These are phyloP conservation scores for Geotrypetes seraphini DNA, from an alignment of 2,797 vertebrate species.

Conservation along the genomic window DNA sequence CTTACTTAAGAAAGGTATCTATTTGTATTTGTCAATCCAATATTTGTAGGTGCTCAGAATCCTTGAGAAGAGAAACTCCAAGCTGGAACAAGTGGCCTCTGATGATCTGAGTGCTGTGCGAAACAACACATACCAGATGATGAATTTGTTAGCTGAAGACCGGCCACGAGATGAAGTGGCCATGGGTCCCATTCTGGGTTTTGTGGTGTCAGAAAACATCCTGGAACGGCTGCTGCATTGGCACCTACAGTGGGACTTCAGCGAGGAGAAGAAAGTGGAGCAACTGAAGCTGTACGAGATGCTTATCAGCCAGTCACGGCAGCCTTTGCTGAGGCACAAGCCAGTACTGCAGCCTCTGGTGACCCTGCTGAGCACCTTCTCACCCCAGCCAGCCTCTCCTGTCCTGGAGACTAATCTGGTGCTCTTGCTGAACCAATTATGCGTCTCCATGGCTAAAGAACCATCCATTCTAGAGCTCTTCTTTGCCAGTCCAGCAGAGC, in stretches of 20 bases:
- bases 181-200: constrained; percentile 76
- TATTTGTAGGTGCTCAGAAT: constrained; percentile 85
- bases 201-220: constrained; percentile 73
- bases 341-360: constrained; percentile 76
- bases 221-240: constrained; percentile 77
- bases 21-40: no score
- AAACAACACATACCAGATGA: constrained; percentile 92
- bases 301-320: constrained; percentile 85
- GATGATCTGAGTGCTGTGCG: constrained; percentile 86
- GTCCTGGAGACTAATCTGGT: constrained; percentile 79
- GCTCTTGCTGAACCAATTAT: constrained; percentile 89
- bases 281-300: constrained; percentile 93
- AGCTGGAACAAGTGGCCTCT: constrained; percentile 41
- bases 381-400: constrained; percentile 63
- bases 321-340: constrained; percentile 77
- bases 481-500: constrained; percentile 67
- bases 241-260: constrained; percentile 66
- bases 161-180: constrained; percentile 45
- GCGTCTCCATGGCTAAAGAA: constrained; percentile 78
- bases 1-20: no score
- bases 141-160: constrained; percentile 85
- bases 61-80: constrained; percentile 66
- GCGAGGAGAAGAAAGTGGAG: constrained; percentile 55
- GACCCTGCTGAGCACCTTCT: constrained; percentile 71
- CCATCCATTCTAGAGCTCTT: constrained; percentile 81